Evolutionary conservation across 2,888 invertebrate species (phyloP).

Genomic region (Brenthis hecate): DNA sequence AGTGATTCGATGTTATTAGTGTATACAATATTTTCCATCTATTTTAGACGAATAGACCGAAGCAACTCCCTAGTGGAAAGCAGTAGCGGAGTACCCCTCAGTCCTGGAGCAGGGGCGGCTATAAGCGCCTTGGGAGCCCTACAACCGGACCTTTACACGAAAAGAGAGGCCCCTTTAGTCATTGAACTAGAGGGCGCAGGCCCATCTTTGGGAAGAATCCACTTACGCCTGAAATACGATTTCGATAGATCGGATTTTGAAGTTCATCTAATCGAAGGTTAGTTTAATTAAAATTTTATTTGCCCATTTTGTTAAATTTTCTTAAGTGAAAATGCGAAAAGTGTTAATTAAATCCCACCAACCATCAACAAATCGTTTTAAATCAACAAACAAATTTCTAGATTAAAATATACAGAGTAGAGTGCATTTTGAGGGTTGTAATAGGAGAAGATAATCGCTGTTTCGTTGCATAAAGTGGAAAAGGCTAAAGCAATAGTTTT

Average conservation of each 20-base stretch:
- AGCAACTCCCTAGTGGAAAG: conserved; percentile 78
- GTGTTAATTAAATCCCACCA: neutral
- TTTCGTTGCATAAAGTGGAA: neutral
- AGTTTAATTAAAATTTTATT: conserved; percentile 12
- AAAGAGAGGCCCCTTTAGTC: conserved; percentile 89
- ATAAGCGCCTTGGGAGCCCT: conserved; percentile 87
- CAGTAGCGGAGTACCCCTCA: conserved; percentile 70
- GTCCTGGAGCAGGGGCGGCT: conserved; percentile 69
- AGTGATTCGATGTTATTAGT: neutral
- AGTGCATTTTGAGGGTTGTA: neutral
- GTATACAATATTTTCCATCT: neutral
- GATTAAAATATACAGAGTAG: neutral
- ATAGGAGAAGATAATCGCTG: no score
- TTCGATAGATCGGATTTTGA: conserved; percentile 94
- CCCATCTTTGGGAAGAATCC: conserved; percentile 90
- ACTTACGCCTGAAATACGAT: conserved; percentile 93
- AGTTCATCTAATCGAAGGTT: conserved; percentile 95
- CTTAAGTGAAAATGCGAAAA: neutral
- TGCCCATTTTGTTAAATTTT: no score
- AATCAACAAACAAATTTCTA: neutral
- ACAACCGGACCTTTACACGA: conserved; percentile 93
- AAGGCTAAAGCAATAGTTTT: conserved; percentile 4
- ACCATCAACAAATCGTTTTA: neutral
- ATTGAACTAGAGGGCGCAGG: conserved; percentile 84
- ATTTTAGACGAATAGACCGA: conserved; percentile 75